A percentile compares a stretch with the other conserved stretches of the same genome.
Evolutionary conservation across 1,140 invertebrate genomes (phyloP).

Genomic region (Eriocheir sinensis): DNA sequence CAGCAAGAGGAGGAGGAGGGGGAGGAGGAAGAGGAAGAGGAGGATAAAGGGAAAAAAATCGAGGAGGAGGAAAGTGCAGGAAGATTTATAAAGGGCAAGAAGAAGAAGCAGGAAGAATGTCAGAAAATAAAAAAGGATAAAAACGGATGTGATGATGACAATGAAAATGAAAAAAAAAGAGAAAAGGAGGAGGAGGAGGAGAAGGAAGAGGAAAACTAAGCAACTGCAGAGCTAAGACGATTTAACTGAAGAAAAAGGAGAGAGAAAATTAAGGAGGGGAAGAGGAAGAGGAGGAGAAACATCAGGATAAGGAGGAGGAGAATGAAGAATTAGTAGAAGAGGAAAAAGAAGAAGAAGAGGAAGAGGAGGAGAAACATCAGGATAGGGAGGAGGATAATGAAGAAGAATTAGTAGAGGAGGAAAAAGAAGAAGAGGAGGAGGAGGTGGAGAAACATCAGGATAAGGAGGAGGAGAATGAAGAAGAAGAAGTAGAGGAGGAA

Average conservation of each 20-base stretch:
- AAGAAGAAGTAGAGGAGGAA: no score
- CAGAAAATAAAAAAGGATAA: background rate
- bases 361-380: no score
- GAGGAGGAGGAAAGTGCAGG: background rate
- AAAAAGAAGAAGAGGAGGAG: no score
- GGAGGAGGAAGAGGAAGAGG: background rate
- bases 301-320: background rate
- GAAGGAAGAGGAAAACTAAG: background rate
- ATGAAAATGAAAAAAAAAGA: background rate
- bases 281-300: background rate
- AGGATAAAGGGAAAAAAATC: background rate
- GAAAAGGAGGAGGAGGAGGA: background rate
- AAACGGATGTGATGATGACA: background rate
- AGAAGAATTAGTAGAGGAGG: no score
- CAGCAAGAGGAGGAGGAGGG: background rate
- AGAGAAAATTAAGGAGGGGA: no score
- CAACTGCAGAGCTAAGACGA: no score
- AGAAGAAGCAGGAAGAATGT: background rate
- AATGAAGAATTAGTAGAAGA: background rate
- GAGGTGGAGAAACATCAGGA: no score
- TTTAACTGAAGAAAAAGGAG: background rate
- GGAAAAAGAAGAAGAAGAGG: background rate
- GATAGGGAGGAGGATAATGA: no score
- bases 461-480: no score
- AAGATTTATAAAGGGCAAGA: background rate